Evolutionary conservation across 2,888 invertebrate genomes (phyloP).

Genomic region (Mythimna ferrago): DNA sequence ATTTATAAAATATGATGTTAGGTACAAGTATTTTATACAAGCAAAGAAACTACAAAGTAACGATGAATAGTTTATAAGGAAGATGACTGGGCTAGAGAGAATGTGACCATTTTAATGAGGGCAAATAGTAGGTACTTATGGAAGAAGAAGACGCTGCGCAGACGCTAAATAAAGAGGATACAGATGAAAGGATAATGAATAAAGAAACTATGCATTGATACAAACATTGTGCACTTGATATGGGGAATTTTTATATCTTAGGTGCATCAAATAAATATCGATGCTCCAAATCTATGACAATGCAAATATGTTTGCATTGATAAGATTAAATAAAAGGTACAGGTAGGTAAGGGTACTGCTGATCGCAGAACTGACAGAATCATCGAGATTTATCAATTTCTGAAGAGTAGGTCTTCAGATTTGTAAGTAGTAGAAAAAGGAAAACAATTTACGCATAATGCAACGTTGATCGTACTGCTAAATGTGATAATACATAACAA

Average conservation of each 20-base stretch:
- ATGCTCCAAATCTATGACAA: slow-evolving; percentile 22
- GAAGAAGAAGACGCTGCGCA: not conserved
- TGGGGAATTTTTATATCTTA: not conserved
- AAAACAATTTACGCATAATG: not conserved
- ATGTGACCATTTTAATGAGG: not conserved
- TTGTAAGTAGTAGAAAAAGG: no score
- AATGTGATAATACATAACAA: not conserved
- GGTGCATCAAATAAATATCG: slow-evolving; percentile 13
- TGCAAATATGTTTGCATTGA: slow-evolving; percentile 14
- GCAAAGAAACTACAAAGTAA: not conserved
- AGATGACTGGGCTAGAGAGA: not conserved
- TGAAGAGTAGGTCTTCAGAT: no score
- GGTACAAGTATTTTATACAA: not conserved
- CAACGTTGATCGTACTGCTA: not conserved
- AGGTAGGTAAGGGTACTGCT: no score
- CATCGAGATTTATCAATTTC: not conserved
- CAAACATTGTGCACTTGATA: not conserved
- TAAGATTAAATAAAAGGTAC: slow-evolving; percentile 24
- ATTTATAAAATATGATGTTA: no score
- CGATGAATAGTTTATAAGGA: not conserved
- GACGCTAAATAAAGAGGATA: not conserved
- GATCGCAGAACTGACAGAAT: slow-evolving; percentile 2
- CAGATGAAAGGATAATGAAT: no score
- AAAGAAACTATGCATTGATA: no score
- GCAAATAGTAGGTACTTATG: no score